Base-by-base conservation (phyloP, 2,888 invertebrate species). In the Watsonalla cultraria region DNA sequence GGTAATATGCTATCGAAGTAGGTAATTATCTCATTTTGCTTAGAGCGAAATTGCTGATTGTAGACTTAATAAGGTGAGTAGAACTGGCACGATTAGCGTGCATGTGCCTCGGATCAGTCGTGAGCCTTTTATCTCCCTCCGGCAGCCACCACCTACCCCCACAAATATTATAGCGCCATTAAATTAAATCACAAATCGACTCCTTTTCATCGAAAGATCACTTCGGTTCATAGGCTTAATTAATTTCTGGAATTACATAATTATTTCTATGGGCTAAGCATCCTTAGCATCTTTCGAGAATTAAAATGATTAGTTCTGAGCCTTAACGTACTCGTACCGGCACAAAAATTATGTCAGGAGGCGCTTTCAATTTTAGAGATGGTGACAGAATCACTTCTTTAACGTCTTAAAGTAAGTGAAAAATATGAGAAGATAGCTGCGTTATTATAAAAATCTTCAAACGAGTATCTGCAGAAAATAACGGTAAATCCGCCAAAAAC, bases 91-190 rank as follows among this genome's bases (percentile, higher is more conserved):
- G 70, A 78, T 80, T 79, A 76, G 76, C 63, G 60, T 65, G 68
- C 75, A 72, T 70, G 72, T 71, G 76, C 70, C 65, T 62, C 68
- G 71, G 68, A 64, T 67, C 66, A 70, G 66, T 61, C 64, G 71
- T 72, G 71, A 83, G 78, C 77, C 81, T 76, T 83, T 82, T 84
- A 84, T 84, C 84, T 80, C 69, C 59, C 63, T 54, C 59, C 56
- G 64, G 62, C 82, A 81, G 82, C 66, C 58, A 55, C 57, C 57
- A 54, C 57, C 58, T 59, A 61, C 66, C 62, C 62, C 62, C 66
- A 68, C 68, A 69, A 78, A 76, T 80, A 75, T 73, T 77, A 78
- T 76, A 74, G 70, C 62, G 65, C 62, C 65, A 70, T 69, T 69
- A 70, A 80, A 80, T 80, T 79, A 76, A 80, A 80, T 78, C 73